Base-by-base conservation (phyloP, 2,888 invertebrate species). In the Sclerodermus sp. region DNA sequence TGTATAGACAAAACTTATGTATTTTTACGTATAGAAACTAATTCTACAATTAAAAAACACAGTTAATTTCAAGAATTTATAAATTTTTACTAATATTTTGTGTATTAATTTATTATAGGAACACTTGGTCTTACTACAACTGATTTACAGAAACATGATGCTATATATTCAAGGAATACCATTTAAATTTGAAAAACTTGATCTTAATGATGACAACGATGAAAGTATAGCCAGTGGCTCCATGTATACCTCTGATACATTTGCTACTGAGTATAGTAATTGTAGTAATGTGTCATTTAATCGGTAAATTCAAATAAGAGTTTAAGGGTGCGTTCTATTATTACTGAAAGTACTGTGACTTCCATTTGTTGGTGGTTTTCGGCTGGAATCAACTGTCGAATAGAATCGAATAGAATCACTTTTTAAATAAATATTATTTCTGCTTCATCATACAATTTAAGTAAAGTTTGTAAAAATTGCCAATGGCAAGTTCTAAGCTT, bases 271-370 rank as follows among this genome's bases (percentile, higher is more conserved):
- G 74, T 94, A 91, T 85, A 95, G 93, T 60, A 88, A 89, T 57
- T 97, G 96, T 74, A 91, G 93, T 0, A 96, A 96, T 79, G 82
- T 89, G 53, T 93, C 95, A 47, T 97, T 95, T 75, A 88, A 84
- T 74, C 87, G 86, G 84, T 85, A 74, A 77, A 57, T 63, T 16
- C 42, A 34, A 14, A 29, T n/a, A n/a, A n/a, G n/a, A n/a, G n/a
- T n/a, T n/a, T n/a, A n/a, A n/a, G n/a, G n/a, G n/a, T 6, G 0
- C 31, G 30, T n/a, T 3, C n/a, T 18, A 12, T 13, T 34, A 4
- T 34, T 37, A 23, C 15, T 15, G 42, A 30, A n/a, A n/a, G n/a
- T n/a, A n/a, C n/a, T n/a, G n/a, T n/a, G n/a, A n/a, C n/a, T n/a
- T n/a, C n/a, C n/a, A n/a, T n/a, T n/a, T n/a, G n/a, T n/a, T n/a